These are phyloP conservation scores for Hermodice carunculata DNA, from an alignment of 2,888 invertebrate species.

Conservation along the genomic window DNA sequence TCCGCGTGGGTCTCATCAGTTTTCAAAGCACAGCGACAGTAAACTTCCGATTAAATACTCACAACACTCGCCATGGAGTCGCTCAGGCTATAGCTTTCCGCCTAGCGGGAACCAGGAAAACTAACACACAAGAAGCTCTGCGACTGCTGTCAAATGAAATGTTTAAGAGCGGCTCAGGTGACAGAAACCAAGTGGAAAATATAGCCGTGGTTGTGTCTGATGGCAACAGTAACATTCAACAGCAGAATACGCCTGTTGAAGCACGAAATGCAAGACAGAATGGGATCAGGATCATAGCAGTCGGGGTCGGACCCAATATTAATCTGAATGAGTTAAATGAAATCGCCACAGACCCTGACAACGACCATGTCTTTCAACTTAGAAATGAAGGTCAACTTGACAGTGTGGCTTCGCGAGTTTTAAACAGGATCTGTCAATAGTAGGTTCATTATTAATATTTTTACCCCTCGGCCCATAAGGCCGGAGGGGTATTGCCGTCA, in stretches of 20 bases:
- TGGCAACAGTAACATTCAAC: conserved; percentile 20
- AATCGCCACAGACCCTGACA: conserved; percentile 14
- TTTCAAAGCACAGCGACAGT: too few relatives aligned
- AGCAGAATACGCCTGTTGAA: conserved; percentile 3
- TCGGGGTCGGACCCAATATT: neutral
- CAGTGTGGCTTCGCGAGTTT: too few relatives aligned
- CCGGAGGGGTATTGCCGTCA: too few relatives aligned
- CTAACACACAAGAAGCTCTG: conserved; percentile 35
- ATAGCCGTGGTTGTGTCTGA: conserved; percentile 23
- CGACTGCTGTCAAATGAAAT: conserved; percentile 1
- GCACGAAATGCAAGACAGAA: neutral
- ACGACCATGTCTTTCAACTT: neutral
- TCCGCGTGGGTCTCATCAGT: too few relatives aligned
- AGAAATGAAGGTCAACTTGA: neutral
- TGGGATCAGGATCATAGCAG: neutral
- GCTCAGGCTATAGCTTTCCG: too few relatives aligned
- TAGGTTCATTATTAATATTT: too few relatives aligned
- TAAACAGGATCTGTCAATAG: too few relatives aligned
- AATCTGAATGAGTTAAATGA: neutral
- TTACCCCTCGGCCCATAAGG: too few relatives aligned
- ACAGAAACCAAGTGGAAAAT: conserved; percentile 21
- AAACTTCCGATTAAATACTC: too few relatives aligned
- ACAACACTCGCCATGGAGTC: too few relatives aligned
- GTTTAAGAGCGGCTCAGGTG: conserved; percentile 23
- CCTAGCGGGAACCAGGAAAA: too few relatives aligned